phyloP scores from a whole-genome alignment of 2,888 invertebrate genomes.

The Balanococcus diminutus region DNA sequence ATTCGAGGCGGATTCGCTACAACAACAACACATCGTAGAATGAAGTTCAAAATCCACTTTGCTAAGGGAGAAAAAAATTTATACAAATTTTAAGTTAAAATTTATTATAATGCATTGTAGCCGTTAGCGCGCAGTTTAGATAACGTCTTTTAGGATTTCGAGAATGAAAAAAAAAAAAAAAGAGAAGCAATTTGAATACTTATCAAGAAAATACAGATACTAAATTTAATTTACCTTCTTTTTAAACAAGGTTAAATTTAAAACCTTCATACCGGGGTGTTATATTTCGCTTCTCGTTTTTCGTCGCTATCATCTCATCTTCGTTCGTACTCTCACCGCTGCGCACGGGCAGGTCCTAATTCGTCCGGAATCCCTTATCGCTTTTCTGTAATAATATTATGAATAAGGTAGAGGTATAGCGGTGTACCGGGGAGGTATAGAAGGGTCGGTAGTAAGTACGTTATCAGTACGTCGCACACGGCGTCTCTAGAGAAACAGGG shows the following conservation, averaged over 20 bases:
- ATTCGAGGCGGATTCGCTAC: background rate
- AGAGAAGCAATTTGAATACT: conserved; percentile 50
- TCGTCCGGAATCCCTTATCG: conserved; percentile 54
- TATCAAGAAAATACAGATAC: conserved; percentile 53
- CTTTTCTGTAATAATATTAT: conserved; percentile 52
- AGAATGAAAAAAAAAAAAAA: conserved; percentile 31
- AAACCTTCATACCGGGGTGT: conserved; percentile 50
- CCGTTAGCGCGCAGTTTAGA: conserved; percentile 46
- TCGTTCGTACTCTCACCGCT: conserved; percentile 47
- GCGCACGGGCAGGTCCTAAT: conserved; percentile 46
- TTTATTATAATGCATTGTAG: conserved; percentile 30
- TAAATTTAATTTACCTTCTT: conserved; percentile 51
- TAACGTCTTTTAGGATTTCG: conserved; percentile 47
- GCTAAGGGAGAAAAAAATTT: background rate
- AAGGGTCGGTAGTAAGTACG: conserved; percentile 48
- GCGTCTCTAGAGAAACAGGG: conserved; percentile 54
- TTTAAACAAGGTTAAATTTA: conserved; percentile 53
- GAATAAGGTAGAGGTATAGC: conserved; percentile 41
- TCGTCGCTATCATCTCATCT: conserved; percentile 48
- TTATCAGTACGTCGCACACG: conserved; percentile 54
- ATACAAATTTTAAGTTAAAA: conserved; percentile 14
- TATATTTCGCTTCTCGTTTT: conserved; percentile 46
- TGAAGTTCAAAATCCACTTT: conserved; percentile 2
- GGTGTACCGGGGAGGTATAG: conserved; percentile 31
- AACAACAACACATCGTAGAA: background rate